Evolutionary conservation across 2,797 vertebrate genomes (phyloP).

Genomic region (Pseudochaenichthys georgianus): DNA sequence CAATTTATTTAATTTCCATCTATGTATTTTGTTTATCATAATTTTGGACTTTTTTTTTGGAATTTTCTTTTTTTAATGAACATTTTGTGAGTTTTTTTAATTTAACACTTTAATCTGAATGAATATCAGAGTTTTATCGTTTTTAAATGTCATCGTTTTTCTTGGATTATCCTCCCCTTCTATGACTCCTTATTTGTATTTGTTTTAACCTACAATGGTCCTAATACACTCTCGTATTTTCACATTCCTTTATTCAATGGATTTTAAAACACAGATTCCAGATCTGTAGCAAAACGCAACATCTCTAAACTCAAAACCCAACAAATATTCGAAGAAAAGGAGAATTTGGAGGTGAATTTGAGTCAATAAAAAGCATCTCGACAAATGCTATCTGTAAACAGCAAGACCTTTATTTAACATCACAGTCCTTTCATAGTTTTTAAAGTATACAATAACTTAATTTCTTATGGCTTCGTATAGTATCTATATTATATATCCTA

Average conservation of each 20-base stretch:
- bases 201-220: too few species aligned
- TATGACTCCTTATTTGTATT: too few species aligned
- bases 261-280: constrained; percentile 59
- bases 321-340: constrained; percentile 10
- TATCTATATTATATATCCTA: constrained; percentile 78
- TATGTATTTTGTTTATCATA: too few species aligned
- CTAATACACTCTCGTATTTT: constrained; percentile 14
- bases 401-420: constrained; percentile 75
- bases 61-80: too few species aligned
- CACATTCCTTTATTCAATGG: constrained; percentile 43
- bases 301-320: background rate
- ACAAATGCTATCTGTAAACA: constrained; percentile 54
- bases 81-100: too few species aligned
- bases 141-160: too few species aligned
- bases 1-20: too few species aligned
- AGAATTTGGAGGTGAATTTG: constrained; percentile 27
- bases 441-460: constrained; percentile 95
- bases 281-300: constrained; percentile 52
- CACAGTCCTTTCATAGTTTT: constrained; percentile 85
- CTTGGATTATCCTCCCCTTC: too few species aligned
- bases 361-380: constrained; percentile 11
- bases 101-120: too few species aligned
- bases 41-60: too few species aligned
- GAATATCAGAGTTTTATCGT: too few species aligned
- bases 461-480: constrained; percentile 88